Conservation (phyloP, 2,888 invertebrate genomes). For the Lithophane ornitopus region DNA sequence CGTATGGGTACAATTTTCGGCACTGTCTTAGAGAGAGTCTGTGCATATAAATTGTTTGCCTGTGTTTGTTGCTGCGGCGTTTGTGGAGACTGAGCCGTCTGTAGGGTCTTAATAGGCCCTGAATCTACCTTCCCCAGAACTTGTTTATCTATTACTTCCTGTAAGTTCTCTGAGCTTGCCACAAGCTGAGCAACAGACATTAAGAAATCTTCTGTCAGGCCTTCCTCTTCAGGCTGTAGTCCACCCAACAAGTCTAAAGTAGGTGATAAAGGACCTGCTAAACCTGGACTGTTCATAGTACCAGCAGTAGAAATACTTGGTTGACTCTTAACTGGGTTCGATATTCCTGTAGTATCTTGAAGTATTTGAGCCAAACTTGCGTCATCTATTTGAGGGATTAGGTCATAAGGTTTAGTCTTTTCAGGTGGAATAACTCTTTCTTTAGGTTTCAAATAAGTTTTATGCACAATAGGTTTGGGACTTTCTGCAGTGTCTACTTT, state of each 20-base stretch:
- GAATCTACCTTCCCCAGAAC: slow-evolving; percentile 89
- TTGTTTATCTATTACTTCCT: slow-evolving; percentile 93
- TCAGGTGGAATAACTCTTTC: slow-evolving; percentile 74
- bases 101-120: slow-evolving; percentile 70
- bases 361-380: slow-evolving; percentile 88
- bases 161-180: slow-evolving; percentile 92
- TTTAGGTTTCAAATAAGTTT: slow-evolving; percentile 77
- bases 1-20: slow-evolving; percentile 75
- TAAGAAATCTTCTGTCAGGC: slow-evolving; percentile 92
- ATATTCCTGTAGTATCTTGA: slow-evolving; percentile 82
- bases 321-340: slow-evolving; percentile 78
- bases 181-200: slow-evolving; percentile 94
- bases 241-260: slow-evolving; percentile 91
- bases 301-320: slow-evolving; percentile 77
- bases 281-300: slow-evolving; percentile 86
- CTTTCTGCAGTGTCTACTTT: slow-evolving; percentile 71
- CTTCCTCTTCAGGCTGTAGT: slow-evolving; percentile 92
- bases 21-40: slow-evolving; percentile 77
- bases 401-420: slow-evolving; percentile 82
- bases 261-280: slow-evolving; percentile 90
- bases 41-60: slow-evolving; percentile 73
- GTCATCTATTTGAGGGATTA: slow-evolving; percentile 88
- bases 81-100: slow-evolving; percentile 45
- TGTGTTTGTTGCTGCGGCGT: slow-evolving; percentile 70
- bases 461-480: slow-evolving; percentile 70